Evolutionary conservation across 2,113 vertebrate species (phyloP).

Genomic region (Phyllostomus discolor): DNA sequence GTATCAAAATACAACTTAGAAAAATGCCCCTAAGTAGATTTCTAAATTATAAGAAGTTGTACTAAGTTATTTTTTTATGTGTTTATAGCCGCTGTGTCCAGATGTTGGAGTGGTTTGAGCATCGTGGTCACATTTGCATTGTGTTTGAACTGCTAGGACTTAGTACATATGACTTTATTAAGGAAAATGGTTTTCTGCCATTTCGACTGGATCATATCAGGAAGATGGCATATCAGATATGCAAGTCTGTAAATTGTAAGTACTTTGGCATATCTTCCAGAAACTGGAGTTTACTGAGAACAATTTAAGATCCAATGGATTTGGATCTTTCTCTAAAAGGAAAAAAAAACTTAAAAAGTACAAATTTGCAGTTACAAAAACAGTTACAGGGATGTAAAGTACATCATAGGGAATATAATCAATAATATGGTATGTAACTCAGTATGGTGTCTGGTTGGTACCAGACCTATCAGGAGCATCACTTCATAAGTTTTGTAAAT

Average conservation of each 20-base stretch:
- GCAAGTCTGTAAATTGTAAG: constrained; percentile 90
- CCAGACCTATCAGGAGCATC: not conserved
- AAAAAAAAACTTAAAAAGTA: not conserved
- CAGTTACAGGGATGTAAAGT: not conserved
- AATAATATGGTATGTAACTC: not conserved
- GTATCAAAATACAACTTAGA: not conserved
- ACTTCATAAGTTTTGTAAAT: not conserved
- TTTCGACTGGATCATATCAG: constrained; percentile 89
- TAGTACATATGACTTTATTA: constrained; percentile 94
- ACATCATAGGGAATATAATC: not conserved
- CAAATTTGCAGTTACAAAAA: not conserved
- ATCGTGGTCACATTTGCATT: constrained; percentile 89
- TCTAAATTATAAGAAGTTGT: not conserved
- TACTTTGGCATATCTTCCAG: not conserved
- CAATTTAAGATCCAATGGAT: not conserved
- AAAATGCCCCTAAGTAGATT: not conserved
- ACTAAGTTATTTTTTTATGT: not conserved
- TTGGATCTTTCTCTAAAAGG: not conserved
- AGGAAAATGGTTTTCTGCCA: constrained; percentile 91
- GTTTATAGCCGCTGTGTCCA: constrained; percentile 85
- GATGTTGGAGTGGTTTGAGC: constrained; percentile 93
- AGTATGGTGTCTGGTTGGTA: not conserved
- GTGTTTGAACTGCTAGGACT: constrained; percentile 91
- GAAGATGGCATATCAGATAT: constrained; percentile 90
- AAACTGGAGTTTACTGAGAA: not conserved